Evolutionary conservation across 1,140 invertebrate species (phyloP).

Genomic region (Zaprionus vittiger): DNA sequence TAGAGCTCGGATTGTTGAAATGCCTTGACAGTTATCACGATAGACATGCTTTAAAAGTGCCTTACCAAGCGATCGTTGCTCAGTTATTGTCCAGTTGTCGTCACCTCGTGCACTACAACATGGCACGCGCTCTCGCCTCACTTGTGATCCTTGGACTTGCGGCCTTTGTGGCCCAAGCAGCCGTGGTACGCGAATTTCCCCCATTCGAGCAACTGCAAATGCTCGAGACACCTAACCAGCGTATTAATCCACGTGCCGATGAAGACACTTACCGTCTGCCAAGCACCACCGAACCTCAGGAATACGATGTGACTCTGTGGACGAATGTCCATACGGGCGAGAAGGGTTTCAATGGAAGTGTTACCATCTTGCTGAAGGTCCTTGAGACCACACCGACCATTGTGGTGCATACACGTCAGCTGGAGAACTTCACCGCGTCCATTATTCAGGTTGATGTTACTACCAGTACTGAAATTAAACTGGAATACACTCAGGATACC

Average conservation of each 20-base stretch:
- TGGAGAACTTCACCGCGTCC: constrained; percentile 55
- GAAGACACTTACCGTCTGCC: constrained; percentile 86
- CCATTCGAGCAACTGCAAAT: constrained; percentile 50
- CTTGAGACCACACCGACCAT: constrained; percentile 74
- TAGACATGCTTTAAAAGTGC: constrained; percentile 59
- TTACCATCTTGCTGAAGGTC: constrained; percentile 85
- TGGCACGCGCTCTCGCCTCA: constrained; percentile 52
- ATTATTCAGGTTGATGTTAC: constrained; percentile 31
- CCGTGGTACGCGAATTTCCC: constrained; percentile 51
- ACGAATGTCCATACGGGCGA: constrained; percentile 86
- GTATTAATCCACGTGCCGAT: constrained; percentile 38
- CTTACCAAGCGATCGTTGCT: not conserved
- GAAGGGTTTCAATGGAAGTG: constrained; percentile 86
- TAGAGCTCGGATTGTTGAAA: not conserved
- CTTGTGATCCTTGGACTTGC: constrained; percentile 50
- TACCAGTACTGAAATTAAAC: not conserved
- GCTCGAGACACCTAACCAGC: constrained; percentile 60
- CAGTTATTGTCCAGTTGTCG: constrained; percentile 60
- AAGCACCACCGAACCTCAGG: constrained; percentile 85
- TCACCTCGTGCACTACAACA: constrained; percentile 49
- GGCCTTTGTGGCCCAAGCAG: constrained; percentile 44
- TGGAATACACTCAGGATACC: constrained; percentile 22
- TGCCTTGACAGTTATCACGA: not conserved
- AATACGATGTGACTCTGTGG: constrained; percentile 88
- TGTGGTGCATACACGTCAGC: constrained; percentile 85